Percentiles rank a stretch among this genome's conserved stretches.
Evolutionary conservation across 2,888 invertebrate genomes (phyloP).

Genomic region (Andrena hattorfiana): DNA sequence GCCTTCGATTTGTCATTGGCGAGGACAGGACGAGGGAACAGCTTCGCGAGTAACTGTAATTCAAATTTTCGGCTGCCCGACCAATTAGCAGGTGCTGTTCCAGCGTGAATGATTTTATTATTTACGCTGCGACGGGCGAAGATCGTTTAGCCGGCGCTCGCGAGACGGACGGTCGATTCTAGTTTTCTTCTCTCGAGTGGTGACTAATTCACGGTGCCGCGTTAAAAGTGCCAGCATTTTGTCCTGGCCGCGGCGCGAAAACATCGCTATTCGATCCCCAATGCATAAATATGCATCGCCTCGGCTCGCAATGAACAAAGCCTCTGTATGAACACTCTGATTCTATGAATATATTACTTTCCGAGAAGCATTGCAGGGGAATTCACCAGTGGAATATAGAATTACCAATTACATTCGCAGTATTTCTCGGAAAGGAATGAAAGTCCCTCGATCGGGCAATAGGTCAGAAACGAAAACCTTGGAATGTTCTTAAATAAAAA

Average conservation of each 20-base stretch:
- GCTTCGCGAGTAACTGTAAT: slow-evolving; percentile 32
- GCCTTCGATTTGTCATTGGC: slow-evolving; percentile 6
- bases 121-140: background rate
- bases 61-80: slow-evolving; percentile 22
- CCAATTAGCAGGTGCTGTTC: slow-evolving; percentile 43
- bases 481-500: no score
- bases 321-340: background rate
- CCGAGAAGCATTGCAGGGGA: no score
- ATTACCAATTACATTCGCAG: no score
- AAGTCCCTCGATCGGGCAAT: no score
- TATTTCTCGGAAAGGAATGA: no score
- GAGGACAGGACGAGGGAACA: background rate
- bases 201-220: no score
- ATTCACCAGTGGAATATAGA: no score
- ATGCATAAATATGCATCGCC: background rate
- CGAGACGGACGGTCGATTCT: background rate
- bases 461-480: no score
- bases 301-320: background rate
- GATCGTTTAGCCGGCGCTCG: slow-evolving; percentile 5
- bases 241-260: no score
- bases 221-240: no score
- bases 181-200: background rate
- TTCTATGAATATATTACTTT: background rate
- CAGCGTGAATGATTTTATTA: slow-evolving; percentile 22
- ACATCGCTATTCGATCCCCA: background rate